Base-by-base conservation (phyloP, 2,888 invertebrate species). In the Andricus quercusramuli region DNA sequence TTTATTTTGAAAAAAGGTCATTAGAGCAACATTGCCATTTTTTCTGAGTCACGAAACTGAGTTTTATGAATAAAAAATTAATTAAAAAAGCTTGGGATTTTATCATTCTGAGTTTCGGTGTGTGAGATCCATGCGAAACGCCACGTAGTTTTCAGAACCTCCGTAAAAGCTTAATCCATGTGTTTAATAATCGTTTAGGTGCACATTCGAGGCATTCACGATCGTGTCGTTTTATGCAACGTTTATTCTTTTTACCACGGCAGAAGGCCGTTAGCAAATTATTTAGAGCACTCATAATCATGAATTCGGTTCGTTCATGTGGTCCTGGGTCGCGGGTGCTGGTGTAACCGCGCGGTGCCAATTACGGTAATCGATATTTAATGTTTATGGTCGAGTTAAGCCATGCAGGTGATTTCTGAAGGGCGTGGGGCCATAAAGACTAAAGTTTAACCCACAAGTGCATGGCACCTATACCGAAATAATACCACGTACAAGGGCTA, bases 311-410 rank as follows among this genome's bases (percentile, higher is more conserved):
- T 78, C 65, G 76, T 56, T 78, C 68, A 67, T 78, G 78, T 51
- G 79, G 56, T 74, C 32, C 74, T 79, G 78, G 56, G 64, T 79
- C 59, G 32, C 79, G 78, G 79, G 11, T 70, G 67, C 44, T 68
- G 77, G 74, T 78, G 79, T 20, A 77, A 80, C 82, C 79, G 77
- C 80, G 79, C 80, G 80, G 80, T 83, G 85, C 89, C 89, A 89
- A 89, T 90, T 90, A 89, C 86, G 84, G 84, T 89, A 90, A 90
- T 90, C 90, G 89, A 89, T 89, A 86, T 87, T 89, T 87, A 87
- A 87, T 86, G 88, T 86, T 87, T 86, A 87, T 87, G 83, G 84
- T 83, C 84, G 78, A 67, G 79, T 82, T 82, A 83, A 86, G 70
- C 77, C 77, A 62, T 59, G 56, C 56, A 74, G 74, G 74, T 22